Evolutionary conservation across 1,140 invertebrate species (phyloP).

Genomic region (Triops cancriformis): DNA sequence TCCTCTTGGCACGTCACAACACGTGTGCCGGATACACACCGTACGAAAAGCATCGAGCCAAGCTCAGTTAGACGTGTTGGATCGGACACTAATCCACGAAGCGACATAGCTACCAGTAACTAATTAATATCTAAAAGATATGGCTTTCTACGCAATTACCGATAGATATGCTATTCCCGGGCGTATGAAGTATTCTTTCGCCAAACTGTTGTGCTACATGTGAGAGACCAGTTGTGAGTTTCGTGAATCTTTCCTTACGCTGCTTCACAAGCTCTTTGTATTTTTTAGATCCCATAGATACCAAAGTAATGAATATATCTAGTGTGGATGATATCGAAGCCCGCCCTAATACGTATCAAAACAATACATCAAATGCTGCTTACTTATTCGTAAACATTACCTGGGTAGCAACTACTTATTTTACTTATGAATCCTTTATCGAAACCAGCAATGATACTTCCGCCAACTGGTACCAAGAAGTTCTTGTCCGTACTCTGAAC

Average conservation of each 20-base stretch:
- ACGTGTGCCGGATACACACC: conserved; percentile 60
- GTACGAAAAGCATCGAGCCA: conserved; percentile 63
- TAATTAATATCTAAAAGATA: conserved; percentile 18
- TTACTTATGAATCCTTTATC: conserved; percentile 54
- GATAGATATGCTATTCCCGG: conserved; percentile 66
- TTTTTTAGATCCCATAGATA: conserved; percentile 60
- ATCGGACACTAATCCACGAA: background rate
- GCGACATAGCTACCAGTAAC: conserved; percentile 18
- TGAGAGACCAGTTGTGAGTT: conserved; percentile 39
- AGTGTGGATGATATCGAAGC: conserved; percentile 63
- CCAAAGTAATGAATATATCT: conserved; percentile 72
- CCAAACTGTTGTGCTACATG: conserved; percentile 52
- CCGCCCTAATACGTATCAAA: conserved; percentile 44
- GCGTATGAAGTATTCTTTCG: conserved; percentile 55
- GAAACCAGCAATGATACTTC: conserved; percentile 68
- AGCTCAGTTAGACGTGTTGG: conserved; percentile 42
- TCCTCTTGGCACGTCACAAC: conserved; percentile 48
- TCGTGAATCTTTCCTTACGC: conserved; percentile 46
- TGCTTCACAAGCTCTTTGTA: conserved; percentile 56
- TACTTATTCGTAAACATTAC: conserved; percentile 37
- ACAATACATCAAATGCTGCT: conserved; percentile 17
- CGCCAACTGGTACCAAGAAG: conserved; percentile 79
- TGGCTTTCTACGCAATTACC: conserved; percentile 41
- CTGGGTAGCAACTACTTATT: conserved; percentile 68
- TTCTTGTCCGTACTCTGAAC: conserved; percentile 87